phyloP scores from a whole-genome alignment of 1,140 invertebrate species.

The Dreissena polymorpha region DNA sequence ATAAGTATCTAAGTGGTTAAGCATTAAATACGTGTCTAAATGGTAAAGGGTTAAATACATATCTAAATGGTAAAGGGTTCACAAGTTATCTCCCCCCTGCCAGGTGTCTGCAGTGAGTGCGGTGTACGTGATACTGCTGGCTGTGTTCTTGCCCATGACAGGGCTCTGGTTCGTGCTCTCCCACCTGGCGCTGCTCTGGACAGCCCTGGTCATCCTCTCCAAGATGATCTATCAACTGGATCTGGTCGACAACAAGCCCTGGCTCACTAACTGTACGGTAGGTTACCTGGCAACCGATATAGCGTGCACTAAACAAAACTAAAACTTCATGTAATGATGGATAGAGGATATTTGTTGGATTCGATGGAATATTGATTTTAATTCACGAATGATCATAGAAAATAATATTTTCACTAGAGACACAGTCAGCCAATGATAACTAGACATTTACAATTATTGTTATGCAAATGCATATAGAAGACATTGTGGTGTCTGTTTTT shows the following conservation, averaged over 20 bases:
- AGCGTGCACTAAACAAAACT: not conserved
- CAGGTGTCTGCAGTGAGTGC: slow-evolving; percentile 90
- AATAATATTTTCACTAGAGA: too few species aligned
- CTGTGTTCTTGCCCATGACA: slow-evolving; percentile 85
- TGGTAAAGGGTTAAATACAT: too few species aligned
- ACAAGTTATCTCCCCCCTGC: slow-evolving; percentile 66
- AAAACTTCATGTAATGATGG: not conserved
- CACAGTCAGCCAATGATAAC: too few species aligned
- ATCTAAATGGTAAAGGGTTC: too few species aligned
- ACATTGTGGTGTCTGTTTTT: too few species aligned
- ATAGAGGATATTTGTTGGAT: too few species aligned
- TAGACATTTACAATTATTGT: too few species aligned
- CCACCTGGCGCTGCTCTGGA: slow-evolving; percentile 88
- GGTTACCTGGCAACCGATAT: not conserved
- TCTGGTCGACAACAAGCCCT: slow-evolving; percentile 86
- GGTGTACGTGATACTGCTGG: slow-evolving; percentile 88
- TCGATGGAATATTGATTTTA: too few species aligned
- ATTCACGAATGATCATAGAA: too few species aligned
- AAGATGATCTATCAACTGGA: slow-evolving; percentile 98
- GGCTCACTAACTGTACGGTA: slow-evolving; percentile 88
- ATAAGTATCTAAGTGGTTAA: too few species aligned
- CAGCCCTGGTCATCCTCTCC: slow-evolving; percentile 90
- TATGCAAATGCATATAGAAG: too few species aligned
- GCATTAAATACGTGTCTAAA: too few species aligned
- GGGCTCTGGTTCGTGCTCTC: slow-evolving; percentile 87